Percentiles rank a stretch among this genome's conserved stretches.
These are phyloP conservation scores for Prionailurus viverrinus DNA, from an alignment of 2,113 vertebrate genomes.

Conservation along the genomic window DNA sequence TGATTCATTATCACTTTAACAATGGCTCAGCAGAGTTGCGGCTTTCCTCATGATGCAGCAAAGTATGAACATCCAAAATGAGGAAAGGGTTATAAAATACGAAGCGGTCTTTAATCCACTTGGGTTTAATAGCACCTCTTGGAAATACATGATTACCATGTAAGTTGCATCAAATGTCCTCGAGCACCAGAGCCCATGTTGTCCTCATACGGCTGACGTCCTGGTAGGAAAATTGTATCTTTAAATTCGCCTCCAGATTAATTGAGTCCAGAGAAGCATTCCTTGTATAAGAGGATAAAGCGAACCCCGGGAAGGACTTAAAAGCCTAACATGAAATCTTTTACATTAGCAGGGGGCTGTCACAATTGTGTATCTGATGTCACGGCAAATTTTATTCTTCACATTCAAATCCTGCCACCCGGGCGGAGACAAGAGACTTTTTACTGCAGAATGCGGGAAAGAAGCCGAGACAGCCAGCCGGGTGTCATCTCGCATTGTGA, in stretches of 20 bases:
- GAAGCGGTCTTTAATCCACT: background rate
- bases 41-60: background rate
- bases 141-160: background rate
- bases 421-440: background rate
- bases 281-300: background rate
- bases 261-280: background rate
- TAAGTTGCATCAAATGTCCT: background rate
- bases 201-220: background rate
- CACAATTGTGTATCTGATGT: background rate
- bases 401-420: background rate
- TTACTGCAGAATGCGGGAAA: background rate
- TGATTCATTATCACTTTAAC: background rate
- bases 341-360: constrained; percentile 28
- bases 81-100: background rate
- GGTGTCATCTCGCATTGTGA: background rate
- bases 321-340: background rate
- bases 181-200: rapidly evolving
- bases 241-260: background rate
- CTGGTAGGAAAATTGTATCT: background rate
- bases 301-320: background rate
- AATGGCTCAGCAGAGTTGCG: background rate
- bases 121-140: background rate
- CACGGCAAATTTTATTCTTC: background rate
- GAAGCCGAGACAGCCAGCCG: background rate
- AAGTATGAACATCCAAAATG: background rate